Evolutionary conservation across 2,113 vertebrate genomes (phyloP).

Genomic region (Eurystomus gularis): DNA sequence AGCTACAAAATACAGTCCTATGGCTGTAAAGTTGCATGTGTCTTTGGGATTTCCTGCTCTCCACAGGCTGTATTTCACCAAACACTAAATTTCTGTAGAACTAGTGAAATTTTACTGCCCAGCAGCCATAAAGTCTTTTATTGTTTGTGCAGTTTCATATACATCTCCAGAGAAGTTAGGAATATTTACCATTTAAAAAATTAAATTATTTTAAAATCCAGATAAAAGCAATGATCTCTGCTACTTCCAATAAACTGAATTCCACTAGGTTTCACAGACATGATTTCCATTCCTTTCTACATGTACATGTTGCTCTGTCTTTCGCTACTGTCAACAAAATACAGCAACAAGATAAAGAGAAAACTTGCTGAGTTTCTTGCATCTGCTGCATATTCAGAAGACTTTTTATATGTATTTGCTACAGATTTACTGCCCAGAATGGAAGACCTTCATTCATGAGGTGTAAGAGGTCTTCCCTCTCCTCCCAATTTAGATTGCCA

Average conservation of each 20-base stretch:
- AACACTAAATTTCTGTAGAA: not conserved
- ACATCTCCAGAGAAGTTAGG: not conserved
- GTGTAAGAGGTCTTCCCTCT: not conserved
- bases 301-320: not conserved
- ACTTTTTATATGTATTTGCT: not conserved
- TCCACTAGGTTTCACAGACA: not conserved
- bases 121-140: not conserved
- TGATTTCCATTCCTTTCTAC: not conserved
- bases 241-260: not conserved
- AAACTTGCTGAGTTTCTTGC: not conserved
- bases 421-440: not conserved
- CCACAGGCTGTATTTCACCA: not conserved
- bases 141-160: not conserved
- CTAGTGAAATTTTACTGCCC: not conserved
- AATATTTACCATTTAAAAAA: not conserved
- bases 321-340: not conserved
- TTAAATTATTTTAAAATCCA: not conserved
- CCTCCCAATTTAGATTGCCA: not conserved
- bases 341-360: not conserved
- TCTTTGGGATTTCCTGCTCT: constrained; percentile 25
- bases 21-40: not conserved
- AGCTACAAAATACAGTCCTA: not conserved
- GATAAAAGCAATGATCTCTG: not conserved
- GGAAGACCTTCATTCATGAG: not conserved
- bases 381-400: not conserved